phyloP scores from a whole-genome alignment of 2,888 invertebrate species.

The Laothoe populi region DNA sequence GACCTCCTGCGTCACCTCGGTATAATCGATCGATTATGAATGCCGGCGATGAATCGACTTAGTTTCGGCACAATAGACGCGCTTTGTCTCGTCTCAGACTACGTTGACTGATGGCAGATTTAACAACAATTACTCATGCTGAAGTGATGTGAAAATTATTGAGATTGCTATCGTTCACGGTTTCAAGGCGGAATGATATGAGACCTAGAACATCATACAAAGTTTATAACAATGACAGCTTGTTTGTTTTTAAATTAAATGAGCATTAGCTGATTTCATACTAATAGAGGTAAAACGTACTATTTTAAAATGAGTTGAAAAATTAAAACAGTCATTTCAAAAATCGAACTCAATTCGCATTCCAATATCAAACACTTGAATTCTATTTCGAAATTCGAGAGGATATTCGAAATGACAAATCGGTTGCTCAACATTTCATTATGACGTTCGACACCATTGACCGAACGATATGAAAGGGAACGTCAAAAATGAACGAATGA shows the following conservation, averaged over 20 bases:
- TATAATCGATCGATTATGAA: conserved; percentile 74
- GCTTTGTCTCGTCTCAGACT: conserved; percentile 26
- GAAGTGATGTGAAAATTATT: conserved; percentile 22
- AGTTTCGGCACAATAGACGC: conserved; percentile 24
- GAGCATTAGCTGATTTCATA: not conserved
- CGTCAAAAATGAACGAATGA: conserved; percentile 60
- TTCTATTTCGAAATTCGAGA: conserved; percentile 25
- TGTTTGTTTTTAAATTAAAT: not conserved
- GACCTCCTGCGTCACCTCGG: conserved; percentile 72
- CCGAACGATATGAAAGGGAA: conserved; percentile 51
- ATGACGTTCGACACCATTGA: conserved; percentile 38
- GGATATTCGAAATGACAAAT: conserved; percentile 26
- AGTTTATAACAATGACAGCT: not conserved
- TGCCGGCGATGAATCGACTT: conserved; percentile 40
- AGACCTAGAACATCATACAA: conserved; percentile 7
- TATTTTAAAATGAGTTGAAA: not conserved
- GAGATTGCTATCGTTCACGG: conserved; percentile 15
- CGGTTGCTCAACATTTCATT: conserved; percentile 33
- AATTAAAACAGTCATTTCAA: not conserved
- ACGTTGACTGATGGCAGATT: conserved; percentile 21
- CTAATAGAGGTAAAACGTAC: too few species aligned
- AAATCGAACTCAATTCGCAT: not conserved
- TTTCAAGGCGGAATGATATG: conserved; percentile 8
- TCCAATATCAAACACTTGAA: conserved; percentile 7
- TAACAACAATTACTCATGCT: conserved; percentile 23